A percentile compares a stretch with the other conserved stretches of the same genome.
phyloP scores from a whole-genome alignment of 2,797 vertebrate genomes.

The Gouania willdenowi region DNA sequence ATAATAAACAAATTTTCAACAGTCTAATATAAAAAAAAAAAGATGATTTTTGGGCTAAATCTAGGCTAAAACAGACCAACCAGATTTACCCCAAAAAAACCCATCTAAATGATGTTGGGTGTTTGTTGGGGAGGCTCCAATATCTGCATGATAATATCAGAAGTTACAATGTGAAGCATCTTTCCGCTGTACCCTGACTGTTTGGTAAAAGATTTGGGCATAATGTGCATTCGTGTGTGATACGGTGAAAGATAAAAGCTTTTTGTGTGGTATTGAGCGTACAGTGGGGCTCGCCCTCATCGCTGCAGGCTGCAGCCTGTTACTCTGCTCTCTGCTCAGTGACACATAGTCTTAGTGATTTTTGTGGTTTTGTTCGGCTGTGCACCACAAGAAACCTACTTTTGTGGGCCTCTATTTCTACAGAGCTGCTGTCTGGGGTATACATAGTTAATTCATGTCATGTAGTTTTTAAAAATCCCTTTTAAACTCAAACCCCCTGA shows the following conservation, averaged over 20 bases:
- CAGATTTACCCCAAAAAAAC: too few species aligned
- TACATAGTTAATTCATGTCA: conserved; percentile 44
- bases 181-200: neutral
- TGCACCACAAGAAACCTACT: conserved; percentile 26
- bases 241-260: conserved; percentile 4
- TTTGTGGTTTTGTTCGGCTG: conserved; percentile 13
- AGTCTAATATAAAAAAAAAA: too few species aligned
- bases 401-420: conserved; percentile 31
- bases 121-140: too few species aligned
- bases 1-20: too few species aligned
- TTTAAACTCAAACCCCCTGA: conserved; percentile 16
- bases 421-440: conserved; percentile 5
- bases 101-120: too few species aligned
- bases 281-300: neutral
- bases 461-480: conserved; percentile 39
- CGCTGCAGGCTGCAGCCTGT: conserved; percentile 13
- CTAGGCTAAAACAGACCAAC: too few species aligned
- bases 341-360: conserved; percentile 15
- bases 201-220: neutral
- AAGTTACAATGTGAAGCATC: too few species aligned
- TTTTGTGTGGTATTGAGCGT: conserved; percentile 6
- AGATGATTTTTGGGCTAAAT: too few species aligned
- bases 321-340: conserved; percentile 9
- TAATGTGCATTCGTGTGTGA: neutral
- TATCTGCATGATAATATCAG: too few species aligned